These are phyloP conservation scores for Bombylius discolor DNA, from an alignment of 2,888 invertebrate species.

Conservation along the genomic window DNA sequence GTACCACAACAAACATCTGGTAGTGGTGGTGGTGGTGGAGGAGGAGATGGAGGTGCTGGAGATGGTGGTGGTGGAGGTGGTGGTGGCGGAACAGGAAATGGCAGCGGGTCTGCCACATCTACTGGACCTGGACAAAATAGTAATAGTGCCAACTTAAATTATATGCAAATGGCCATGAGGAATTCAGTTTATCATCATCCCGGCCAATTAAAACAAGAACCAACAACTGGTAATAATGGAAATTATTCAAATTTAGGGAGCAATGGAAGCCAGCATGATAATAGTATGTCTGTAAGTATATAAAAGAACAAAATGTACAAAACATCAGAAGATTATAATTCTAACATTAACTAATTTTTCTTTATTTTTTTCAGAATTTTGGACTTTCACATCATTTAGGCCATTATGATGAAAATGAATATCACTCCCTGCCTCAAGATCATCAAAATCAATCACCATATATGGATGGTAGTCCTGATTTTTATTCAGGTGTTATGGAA, in stretches of 20 bases:
- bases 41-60: slow-evolving; percentile 21
- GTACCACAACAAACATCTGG: slow-evolving; percentile 35
- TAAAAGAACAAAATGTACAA: neutral
- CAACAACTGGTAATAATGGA: slow-evolving; percentile 15
- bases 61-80: slow-evolving; percentile 39
- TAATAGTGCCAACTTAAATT: slow-evolving; percentile 28
- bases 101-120: slow-evolving; percentile 11
- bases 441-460: slow-evolving; percentile 21
- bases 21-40: slow-evolving; percentile 27
- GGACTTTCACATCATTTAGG: slow-evolving; percentile 17
- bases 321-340: neutral
- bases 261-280: slow-evolving; percentile 11
- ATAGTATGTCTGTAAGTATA: slow-evolving; percentile 13
- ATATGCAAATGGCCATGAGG: slow-evolving; percentile 31
- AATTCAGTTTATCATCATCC: slow-evolving; percentile 25
- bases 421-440: slow-evolving; percentile 19
- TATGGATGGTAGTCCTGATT: slow-evolving; percentile 18
- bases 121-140: slow-evolving; percentile 25
- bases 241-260: slow-evolving; percentile 14
- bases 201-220: slow-evolving; percentile 33
- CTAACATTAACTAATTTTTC: neutral
- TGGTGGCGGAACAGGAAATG: slow-evolving; percentile 20
- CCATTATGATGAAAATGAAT: slow-evolving; percentile 21
- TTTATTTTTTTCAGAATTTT: slow-evolving; percentile 12
- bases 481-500: slow-evolving; percentile 20